These are phyloP conservation scores for Anisognathus igniventris DNA, from an alignment of 2,797 vertebrate species.

Conservation along the genomic window DNA sequence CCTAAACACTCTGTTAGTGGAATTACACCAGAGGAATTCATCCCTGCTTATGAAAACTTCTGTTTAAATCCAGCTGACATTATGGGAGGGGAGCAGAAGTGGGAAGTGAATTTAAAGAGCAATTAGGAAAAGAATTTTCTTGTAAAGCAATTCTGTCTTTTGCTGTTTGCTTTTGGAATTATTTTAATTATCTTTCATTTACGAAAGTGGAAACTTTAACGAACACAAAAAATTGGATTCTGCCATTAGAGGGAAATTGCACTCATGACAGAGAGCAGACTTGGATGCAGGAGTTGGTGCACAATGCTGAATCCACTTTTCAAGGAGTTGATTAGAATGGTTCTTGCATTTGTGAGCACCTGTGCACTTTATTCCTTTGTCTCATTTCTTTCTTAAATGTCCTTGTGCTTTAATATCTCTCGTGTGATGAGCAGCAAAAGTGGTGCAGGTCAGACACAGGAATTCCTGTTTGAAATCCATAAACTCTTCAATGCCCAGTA, in stretches of 20 bases:
- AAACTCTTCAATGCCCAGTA: background rate
- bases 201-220: background rate
- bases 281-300: background rate
- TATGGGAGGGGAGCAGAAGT: background rate
- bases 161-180: background rate
- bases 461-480: background rate
- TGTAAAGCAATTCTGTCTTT: background rate
- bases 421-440: background rate
- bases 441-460: background rate
- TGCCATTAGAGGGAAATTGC: background rate
- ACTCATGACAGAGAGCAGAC: background rate
- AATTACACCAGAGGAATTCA: background rate
- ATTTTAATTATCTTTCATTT: conserved; percentile 21
- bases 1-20: background rate
- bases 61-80: background rate
- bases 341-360: background rate
- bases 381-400: background rate
- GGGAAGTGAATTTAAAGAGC: background rate
- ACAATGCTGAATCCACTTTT: background rate
- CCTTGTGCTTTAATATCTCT: background rate
- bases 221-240: background rate
- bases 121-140: background rate
- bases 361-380: background rate
- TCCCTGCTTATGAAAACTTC: background rate
- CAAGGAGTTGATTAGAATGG: background rate